Evolutionary conservation across 1,140 invertebrate species (phyloP).

Genomic region (Hylaeus anthracinus): DNA sequence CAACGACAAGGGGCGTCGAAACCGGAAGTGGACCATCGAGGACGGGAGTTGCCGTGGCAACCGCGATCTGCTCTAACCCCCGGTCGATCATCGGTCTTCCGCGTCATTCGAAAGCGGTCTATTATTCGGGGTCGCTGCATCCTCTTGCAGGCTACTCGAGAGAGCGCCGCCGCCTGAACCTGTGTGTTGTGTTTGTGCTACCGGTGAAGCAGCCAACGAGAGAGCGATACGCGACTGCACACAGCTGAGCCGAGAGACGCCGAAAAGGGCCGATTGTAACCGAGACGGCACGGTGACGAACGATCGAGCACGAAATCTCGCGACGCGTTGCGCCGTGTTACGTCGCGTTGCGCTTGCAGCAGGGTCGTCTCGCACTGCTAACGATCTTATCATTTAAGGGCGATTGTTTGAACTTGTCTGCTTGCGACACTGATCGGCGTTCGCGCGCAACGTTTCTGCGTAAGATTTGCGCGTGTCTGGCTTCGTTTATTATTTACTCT

Average conservation of each 20-base stretch:
- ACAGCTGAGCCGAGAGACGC: conserved; percentile 47
- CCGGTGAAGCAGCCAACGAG: conserved; percentile 13
- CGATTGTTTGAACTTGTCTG: conserved; percentile 41
- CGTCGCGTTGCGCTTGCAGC: conserved; percentile 51
- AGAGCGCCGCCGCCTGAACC: conserved; percentile 14
- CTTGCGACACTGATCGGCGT: conserved; percentile 10
- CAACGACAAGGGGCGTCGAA: conserved; percentile 59
- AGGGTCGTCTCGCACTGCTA: conserved; percentile 28
- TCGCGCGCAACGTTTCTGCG: conserved; percentile 1
- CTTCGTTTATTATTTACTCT: background rate
- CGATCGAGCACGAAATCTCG: conserved; percentile 48
- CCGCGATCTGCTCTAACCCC: conserved; percentile 71
- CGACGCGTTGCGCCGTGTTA: conserved; percentile 58
- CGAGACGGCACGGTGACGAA: conserved; percentile 50
- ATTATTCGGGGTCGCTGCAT: conserved; percentile 70
- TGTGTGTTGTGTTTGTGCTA: conserved; percentile 33
- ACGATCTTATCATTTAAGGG: conserved; percentile 26
- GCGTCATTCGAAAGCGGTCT: conserved; percentile 70
- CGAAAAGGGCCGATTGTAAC: conserved; percentile 46
- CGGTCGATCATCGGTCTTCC: conserved; percentile 67
- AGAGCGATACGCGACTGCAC: conserved; percentile 23
- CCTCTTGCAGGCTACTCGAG: conserved; percentile 25
- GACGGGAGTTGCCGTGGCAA: conserved; percentile 72
- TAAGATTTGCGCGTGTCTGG: background rate
- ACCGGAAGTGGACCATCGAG: conserved; percentile 72